These are phyloP conservation scores for Venustaconcha ellipsiformis DNA, from an alignment of 1,140 invertebrate genomes.

Conservation along the genomic window DNA sequence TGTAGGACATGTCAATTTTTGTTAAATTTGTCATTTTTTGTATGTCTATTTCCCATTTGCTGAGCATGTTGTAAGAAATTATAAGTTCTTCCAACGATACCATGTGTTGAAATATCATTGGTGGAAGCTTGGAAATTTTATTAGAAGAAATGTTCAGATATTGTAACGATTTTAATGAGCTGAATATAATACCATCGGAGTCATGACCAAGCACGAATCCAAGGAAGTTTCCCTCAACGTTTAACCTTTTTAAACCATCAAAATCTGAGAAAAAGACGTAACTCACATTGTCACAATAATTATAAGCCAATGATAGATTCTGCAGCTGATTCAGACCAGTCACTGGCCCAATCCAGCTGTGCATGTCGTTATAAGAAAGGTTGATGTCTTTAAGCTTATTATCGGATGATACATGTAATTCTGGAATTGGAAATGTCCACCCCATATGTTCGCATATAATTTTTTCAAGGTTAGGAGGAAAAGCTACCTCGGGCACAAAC, in stretches of 20 bases:
- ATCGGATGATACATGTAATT: slow-evolving; percentile 9
- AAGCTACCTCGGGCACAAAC: not conserved
- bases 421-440: not conserved
- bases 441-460: not conserved
- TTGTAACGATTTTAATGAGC: not conserved
- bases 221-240: slow-evolving; percentile 2
- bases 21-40: not conserved
- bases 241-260: not conserved
- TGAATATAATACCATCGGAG: slow-evolving; percentile 1
- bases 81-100: not conserved
- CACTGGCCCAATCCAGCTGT: not conserved
- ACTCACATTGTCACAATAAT: slow-evolving; percentile 7
- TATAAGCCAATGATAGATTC: slow-evolving; percentile 2
- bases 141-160: not conserved
- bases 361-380: slow-evolving; percentile 3
- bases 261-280: not conserved
- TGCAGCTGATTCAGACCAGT: not conserved
- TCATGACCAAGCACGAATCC: not conserved
- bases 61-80: slow-evolving; percentile 7
- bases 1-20: not conserved
- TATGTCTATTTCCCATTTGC: not conserved
- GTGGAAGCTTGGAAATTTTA: slow-evolving; percentile 4
- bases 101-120: slow-evolving; percentile 1
- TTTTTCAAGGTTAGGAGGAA: slow-evolving; percentile 1
- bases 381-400: not conserved